Conservation (phyloP, 2,797 vertebrate genomes). For the Hydrophis major region DNA sequence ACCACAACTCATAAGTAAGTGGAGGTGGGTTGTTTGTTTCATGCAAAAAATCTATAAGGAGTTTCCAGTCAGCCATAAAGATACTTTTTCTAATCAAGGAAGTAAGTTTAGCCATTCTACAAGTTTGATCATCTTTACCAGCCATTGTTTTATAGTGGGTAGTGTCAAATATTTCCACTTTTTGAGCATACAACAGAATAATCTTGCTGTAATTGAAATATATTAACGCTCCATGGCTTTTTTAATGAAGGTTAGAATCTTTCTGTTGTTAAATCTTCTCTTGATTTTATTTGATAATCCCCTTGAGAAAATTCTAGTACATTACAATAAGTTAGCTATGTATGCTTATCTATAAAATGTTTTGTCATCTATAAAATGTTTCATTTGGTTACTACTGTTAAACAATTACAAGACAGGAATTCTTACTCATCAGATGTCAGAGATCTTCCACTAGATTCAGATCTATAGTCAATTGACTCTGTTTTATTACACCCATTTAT, state of each 20-base stretch:
- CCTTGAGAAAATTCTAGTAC: too few species aligned
- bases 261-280: neutral
- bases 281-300: neutral
- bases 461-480: neutral
- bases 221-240: too few species aligned
- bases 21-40: neutral
- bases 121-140: neutral
- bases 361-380: neutral
- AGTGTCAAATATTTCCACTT: neutral
- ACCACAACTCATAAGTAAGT: neutral
- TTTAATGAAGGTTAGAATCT: neutral
- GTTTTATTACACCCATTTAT: neutral
- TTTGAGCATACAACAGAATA: too few species aligned
- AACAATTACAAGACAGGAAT: neutral
- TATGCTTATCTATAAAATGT: neutral
- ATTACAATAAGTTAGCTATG: too few species aligned
- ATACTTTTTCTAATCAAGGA: neutral
- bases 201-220: too few species aligned
- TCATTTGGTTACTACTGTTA: neutral
- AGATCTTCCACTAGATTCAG: neutral
- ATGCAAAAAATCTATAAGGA: neutral
- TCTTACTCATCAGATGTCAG: neutral
- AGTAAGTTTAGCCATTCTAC: neutral
- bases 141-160: neutral
- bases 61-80: neutral